These are phyloP conservation scores for Rutpela maculata DNA, from an alignment of 2,888 invertebrate genomes.

Conservation along the genomic window DNA sequence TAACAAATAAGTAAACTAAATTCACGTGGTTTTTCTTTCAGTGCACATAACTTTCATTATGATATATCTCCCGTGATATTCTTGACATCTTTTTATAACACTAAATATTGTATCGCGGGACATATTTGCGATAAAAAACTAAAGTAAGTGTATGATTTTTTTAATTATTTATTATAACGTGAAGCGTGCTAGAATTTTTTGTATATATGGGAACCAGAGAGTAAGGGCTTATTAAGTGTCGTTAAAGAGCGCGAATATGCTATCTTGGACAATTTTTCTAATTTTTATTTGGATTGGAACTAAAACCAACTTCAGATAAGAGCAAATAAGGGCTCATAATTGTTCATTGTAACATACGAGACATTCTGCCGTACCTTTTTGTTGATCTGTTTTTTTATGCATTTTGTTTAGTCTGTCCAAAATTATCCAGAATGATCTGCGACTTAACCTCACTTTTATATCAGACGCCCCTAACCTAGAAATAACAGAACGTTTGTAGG, in stretches of 20 bases:
- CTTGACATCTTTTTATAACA: constrained; percentile 59
- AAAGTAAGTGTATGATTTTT: constrained; percentile 58
- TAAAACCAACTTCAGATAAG: constrained; percentile 41
- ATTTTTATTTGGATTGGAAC: constrained; percentile 54
- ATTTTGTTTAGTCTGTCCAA: constrained; percentile 30
- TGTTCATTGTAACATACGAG: constrained; percentile 57
- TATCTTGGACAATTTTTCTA: constrained; percentile 52
- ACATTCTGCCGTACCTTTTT: constrained; percentile 48
- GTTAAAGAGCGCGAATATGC: constrained; percentile 46
- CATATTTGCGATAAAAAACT: constrained; percentile 47
- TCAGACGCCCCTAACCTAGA: constrained; percentile 59
- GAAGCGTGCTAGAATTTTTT: constrained; percentile 52
- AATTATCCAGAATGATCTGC: constrained; percentile 44
- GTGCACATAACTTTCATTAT: constrained; percentile 53
- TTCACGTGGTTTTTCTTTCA: constrained; percentile 59
- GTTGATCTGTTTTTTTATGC: constrained; percentile 26
- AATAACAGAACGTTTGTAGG: constrained; percentile 52
- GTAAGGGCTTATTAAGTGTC: constrained; percentile 50
- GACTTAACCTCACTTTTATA: constrained; percentile 54
- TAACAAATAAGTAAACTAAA: constrained; percentile 57
- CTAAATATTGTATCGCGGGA: constrained; percentile 55
- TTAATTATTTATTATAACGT: constrained; percentile 65
- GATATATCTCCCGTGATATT: constrained; percentile 53
- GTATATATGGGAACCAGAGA: constrained; percentile 45
- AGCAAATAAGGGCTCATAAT: constrained; percentile 64